phyloP scores from a whole-genome alignment of 2,113 vertebrate genomes.

The Oxyura jamaicensis region DNA sequence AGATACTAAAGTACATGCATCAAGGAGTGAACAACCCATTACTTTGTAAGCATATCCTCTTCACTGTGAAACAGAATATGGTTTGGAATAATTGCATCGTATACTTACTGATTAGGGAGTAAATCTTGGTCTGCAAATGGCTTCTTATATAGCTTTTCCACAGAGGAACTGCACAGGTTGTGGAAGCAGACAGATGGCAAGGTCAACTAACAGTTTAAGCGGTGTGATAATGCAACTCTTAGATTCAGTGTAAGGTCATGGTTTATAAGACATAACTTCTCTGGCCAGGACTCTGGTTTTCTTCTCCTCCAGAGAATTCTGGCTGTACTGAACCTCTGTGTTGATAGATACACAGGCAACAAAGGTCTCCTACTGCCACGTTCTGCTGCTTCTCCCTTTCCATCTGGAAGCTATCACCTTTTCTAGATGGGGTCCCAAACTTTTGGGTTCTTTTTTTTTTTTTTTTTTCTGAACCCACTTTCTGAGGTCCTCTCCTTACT shows the following conservation, averaged over 20 bases:
- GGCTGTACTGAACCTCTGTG: background rate
- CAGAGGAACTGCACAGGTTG: background rate
- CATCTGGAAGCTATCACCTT: background rate
- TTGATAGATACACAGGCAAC: background rate
- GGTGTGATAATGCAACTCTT: background rate
- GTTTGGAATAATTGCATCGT: background rate
- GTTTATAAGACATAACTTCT: background rate
- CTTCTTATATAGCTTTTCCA: background rate
- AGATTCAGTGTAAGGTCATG: background rate
- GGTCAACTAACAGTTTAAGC: background rate
- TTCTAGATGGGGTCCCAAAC: background rate
- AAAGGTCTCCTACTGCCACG: background rate
- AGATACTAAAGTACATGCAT: background rate
- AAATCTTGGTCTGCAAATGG: background rate
- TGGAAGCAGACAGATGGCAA: background rate
- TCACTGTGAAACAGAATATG: background rate
- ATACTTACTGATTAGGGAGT: background rate
- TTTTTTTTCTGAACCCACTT: background rate
- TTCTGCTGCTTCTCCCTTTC: background rate
- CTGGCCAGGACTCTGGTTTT: background rate
- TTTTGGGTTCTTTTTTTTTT: background rate
- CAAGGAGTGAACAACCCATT: conserved; percentile 5
- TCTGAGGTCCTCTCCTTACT: background rate
- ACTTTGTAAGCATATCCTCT: background rate
- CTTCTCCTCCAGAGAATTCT: background rate